A percentile compares a stretch with the other conserved stretches of the same genome.
phyloP scores from a whole-genome alignment of 2,888 invertebrate genomes.

The Phaedon cochleariae region DNA sequence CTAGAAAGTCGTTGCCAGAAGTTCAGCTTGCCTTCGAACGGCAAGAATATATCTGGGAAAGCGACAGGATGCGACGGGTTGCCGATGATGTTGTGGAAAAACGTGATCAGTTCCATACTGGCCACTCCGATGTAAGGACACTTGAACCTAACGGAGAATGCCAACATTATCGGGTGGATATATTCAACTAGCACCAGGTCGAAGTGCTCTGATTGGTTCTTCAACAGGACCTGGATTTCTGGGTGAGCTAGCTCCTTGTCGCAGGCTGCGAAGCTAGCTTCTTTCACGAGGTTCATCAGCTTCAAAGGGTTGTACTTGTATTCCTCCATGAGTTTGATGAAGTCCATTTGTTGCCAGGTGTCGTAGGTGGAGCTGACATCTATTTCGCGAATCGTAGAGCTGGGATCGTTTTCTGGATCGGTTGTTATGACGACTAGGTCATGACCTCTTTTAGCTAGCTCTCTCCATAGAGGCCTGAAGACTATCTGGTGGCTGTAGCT shows the following conservation, averaged over 20 bases:
- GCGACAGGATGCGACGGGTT: slow-evolving; percentile 41
- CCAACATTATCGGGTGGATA: slow-evolving; percentile 32
- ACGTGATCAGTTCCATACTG: slow-evolving; percentile 50
- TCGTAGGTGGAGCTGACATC: slow-evolving; percentile 56
- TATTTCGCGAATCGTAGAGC: slow-evolving; percentile 60
- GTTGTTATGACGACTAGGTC: slow-evolving; percentile 62
- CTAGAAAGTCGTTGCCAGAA: slow-evolving; percentile 34
- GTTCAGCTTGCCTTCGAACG: slow-evolving; percentile 22
- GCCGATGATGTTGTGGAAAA: slow-evolving; percentile 44
- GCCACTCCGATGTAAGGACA: slow-evolving; percentile 55
- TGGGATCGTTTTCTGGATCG: slow-evolving; percentile 55
- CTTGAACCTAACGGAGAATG: slow-evolving; percentile 51
- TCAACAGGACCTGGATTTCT: slow-evolving; percentile 39
- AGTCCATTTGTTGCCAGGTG: slow-evolving; percentile 14
- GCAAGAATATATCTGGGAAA: slow-evolving; percentile 41
- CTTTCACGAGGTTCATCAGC: slow-evolving; percentile 19
- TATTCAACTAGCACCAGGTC: slow-evolving; percentile 53
- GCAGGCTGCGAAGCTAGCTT: slow-evolving; percentile 19
- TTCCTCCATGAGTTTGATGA: background rate
- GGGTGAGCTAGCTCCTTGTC: slow-evolving; percentile 35
- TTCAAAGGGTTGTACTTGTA: slow-evolving; percentile 7
- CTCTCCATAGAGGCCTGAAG: slow-evolving; percentile 60
- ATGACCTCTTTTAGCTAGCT: slow-evolving; percentile 63
- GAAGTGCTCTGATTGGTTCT: slow-evolving; percentile 41
- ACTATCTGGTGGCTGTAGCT: slow-evolving; percentile 63